Conservation (phyloP, 2,888 invertebrate genomes). For the Pelosia muscerda region DNA sequence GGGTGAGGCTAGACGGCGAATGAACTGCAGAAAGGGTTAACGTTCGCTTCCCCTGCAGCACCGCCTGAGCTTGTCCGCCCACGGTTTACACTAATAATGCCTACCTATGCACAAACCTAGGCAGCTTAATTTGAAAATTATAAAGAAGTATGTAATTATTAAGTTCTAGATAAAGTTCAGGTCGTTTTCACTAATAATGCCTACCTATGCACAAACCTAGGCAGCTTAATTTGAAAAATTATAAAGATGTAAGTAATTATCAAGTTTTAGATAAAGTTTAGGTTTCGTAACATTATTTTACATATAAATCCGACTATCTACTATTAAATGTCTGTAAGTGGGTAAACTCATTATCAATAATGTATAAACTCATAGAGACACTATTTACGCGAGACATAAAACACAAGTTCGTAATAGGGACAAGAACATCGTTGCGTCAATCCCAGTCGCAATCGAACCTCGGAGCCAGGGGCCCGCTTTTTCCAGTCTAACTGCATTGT, state of each 20-base stretch:
- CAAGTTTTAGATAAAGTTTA: too few species aligned
- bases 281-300: too few species aligned
- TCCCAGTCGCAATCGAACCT: too few species aligned
- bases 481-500: too few species aligned
- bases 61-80: constrained; percentile 78
- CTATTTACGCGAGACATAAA: too few species aligned
- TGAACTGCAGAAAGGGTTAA: constrained; percentile 88
- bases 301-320: too few species aligned
- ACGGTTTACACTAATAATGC: constrained; percentile 61
- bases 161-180: neutral
- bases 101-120: constrained; percentile 53
- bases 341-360: too few species aligned
- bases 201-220: constrained; percentile 53
- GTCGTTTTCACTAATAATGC: constrained; percentile 54
- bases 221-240: neutral
- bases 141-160: neutral
- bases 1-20: constrained; percentile 88
- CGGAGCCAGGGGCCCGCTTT: too few species aligned
- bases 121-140: neutral
- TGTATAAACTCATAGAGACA: too few species aligned
- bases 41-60: constrained; percentile 86
- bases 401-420: too few species aligned
- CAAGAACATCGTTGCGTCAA: too few species aligned
- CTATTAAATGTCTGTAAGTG: too few species aligned
- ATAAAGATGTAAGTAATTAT: neutral